These are phyloP conservation scores for Drosophila setifemur DNA, from an alignment of 1,140 invertebrate species.

Conservation along the genomic window DNA sequence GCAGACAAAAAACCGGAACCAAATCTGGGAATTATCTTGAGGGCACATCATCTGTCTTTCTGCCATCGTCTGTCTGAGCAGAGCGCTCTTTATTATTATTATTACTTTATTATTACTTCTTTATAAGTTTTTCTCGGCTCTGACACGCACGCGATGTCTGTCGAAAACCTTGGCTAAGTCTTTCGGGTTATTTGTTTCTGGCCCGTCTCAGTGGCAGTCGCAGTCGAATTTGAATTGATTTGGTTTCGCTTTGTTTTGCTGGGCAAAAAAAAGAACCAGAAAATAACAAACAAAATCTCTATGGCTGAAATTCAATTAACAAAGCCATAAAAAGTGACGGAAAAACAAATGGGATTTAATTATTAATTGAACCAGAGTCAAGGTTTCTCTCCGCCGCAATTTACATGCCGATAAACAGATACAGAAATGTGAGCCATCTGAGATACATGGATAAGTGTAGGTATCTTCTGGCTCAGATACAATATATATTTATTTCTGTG, in stretches of 20 bases:
- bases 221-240: constrained; percentile 45
- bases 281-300: constrained; percentile 21
- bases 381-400: constrained; percentile 43
- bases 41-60: constrained; percentile 34
- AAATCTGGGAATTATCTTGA: constrained; percentile 48
- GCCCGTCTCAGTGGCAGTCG: constrained; percentile 25
- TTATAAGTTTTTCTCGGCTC: constrained; percentile 44
- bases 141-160: constrained; percentile 55
- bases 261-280: constrained; percentile 46
- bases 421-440: constrained; percentile 11
- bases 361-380: constrained; percentile 74
- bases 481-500: neutral
- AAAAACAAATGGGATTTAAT: constrained; percentile 67
- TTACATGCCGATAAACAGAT: constrained; percentile 27
- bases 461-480: neutral
- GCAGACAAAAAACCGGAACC: constrained; percentile 64
- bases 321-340: constrained; percentile 47
- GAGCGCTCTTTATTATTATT: constrained; percentile 50
- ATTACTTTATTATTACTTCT: constrained; percentile 52
- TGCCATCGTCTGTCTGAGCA: constrained; percentile 3
- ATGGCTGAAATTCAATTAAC: constrained; percentile 64
- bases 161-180: constrained; percentile 49
- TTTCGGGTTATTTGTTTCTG: constrained; percentile 44
- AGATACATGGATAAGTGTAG: neutral
- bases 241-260: constrained; percentile 22